A percentile compares a stretch with the other conserved stretches of the same genome.
Evolutionary conservation across 2,797 vertebrate genomes (phyloP).

Genomic region (Chiroxiphia lanceolata): DNA sequence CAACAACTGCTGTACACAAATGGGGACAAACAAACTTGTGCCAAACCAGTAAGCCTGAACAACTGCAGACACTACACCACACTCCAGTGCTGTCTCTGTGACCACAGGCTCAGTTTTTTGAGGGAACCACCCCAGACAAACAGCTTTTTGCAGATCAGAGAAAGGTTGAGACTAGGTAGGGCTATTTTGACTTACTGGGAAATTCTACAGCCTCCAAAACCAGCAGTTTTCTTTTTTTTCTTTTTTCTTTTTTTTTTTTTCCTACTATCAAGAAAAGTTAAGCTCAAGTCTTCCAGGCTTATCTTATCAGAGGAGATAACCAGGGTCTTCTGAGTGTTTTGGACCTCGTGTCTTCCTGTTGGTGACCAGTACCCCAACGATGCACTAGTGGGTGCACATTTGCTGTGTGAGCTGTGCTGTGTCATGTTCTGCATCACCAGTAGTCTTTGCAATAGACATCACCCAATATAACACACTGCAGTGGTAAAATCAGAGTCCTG

Average conservation of each 20-base stretch:
- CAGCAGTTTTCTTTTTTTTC: not conserved
- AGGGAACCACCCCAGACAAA: not conserved
- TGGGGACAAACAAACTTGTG: not conserved
- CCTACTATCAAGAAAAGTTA: not conserved
- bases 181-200: not conserved
- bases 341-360: not conserved
- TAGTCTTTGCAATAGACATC: not conserved
- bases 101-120: not conserved
- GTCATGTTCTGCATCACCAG: not conserved
- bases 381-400: not conserved
- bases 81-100: not conserved
- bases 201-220: not conserved
- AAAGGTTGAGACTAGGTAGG: not conserved
- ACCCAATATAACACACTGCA: not conserved
- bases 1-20: not conserved
- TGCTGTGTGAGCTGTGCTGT: not conserved
- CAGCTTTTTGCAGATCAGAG: not conserved
- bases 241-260: too few relatives aligned
- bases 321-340: not conserved
- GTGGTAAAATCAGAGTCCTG: not conserved
- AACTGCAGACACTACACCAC: not conserved
- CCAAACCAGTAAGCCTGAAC: not conserved
- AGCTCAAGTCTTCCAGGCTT: not conserved
- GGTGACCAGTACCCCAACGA: not conserved
- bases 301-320: not conserved